phyloP scores from a whole-genome alignment of 2,113 vertebrate species.

The Lanius ludovicianus region DNA sequence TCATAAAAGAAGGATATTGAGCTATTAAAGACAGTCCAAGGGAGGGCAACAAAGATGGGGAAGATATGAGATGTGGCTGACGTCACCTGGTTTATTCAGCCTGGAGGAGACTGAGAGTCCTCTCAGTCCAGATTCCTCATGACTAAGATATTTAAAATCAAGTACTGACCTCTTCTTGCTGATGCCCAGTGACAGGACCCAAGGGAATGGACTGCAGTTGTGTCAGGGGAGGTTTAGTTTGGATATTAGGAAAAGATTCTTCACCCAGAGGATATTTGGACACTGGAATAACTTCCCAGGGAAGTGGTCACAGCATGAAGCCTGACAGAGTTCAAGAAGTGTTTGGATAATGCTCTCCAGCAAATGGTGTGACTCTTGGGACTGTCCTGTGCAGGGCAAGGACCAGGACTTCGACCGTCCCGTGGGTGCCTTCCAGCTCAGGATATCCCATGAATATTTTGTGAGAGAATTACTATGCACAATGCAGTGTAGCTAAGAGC shows the following conservation, averaged over 20 bases:
- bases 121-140: not conserved
- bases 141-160: not conserved
- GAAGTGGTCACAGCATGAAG: not conserved
- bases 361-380: not conserved
- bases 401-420: not conserved
- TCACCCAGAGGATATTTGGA: not conserved
- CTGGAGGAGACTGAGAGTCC: not conserved
- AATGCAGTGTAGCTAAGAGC: not conserved
- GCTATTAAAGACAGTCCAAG: not conserved
- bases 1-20: not conserved
- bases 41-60: not conserved
- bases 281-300: not conserved
- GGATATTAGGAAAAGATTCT: not conserved
- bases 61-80: not conserved
- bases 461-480: not conserved
- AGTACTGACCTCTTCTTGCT: not conserved
- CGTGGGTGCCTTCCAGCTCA: not conserved
- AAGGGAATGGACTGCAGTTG: not conserved
- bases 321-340: not conserved
- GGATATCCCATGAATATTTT: not conserved
- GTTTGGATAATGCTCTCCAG: not conserved
- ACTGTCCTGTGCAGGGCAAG: too few species aligned
- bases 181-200: not conserved
- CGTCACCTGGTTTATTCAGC: not conserved
- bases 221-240: not conserved